Percentiles rank a stretch among this genome's conserved stretches.
Conservation (phyloP, 1,140 invertebrate species). For the Ruditapes philippinarum region DNA sequence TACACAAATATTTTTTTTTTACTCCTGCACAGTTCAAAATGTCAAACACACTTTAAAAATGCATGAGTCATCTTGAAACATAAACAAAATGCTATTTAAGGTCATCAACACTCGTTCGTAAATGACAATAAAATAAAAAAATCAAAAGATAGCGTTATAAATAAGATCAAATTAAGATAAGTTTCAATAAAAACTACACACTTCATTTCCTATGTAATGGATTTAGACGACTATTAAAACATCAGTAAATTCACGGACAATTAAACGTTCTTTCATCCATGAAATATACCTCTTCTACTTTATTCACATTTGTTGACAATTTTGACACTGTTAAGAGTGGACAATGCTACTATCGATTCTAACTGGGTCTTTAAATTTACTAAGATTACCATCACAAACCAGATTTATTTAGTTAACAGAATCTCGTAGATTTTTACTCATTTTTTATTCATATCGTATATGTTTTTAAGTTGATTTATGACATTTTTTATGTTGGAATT, state of each 20-base stretch:
- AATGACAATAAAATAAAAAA: neutral
- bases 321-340: constrained; percentile 8
- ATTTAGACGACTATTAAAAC: no score
- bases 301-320: neutral
- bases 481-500: neutral
- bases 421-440: neutral
- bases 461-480: neutral
- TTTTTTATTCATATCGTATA: neutral
- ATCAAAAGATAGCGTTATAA: neutral
- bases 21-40: neutral
- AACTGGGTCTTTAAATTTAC: neutral
- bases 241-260: neutral
- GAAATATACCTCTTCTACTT: neutral
- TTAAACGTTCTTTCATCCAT: neutral
- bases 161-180: neutral
- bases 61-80: neutral
- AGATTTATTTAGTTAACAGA: neutral
- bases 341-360: neutral
- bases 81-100: neutral
- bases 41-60: neutral
- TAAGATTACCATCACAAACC: neutral
- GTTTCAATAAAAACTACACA: neutral
- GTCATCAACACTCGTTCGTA: neutral
- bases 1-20: no score
- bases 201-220: neutral